phyloP scores from a whole-genome alignment of 1,140 invertebrate genomes.

The Triops longicaudatus region DNA sequence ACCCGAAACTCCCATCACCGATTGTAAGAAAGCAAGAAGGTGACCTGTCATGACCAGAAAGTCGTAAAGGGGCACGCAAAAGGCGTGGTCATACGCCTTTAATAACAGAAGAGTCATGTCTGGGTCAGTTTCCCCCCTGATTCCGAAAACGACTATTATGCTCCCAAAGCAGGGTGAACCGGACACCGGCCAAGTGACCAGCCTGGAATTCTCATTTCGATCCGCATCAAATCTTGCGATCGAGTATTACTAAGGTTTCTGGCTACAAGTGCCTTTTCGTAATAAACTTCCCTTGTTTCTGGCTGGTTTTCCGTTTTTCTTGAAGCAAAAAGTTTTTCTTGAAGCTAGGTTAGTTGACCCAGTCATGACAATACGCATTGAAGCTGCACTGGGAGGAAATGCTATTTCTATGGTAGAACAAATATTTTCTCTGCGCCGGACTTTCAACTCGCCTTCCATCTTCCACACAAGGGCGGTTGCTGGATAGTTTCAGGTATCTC shows the following conservation, averaged over 20 bases:
- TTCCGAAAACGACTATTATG: neutral
- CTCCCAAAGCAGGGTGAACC: neutral
- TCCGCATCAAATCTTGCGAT: neutral
- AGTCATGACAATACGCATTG: too few relatives aligned
- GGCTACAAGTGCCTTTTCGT: too few relatives aligned
- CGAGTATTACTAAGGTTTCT: too few relatives aligned
- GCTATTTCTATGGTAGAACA: neutral
- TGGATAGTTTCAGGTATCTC: neutral
- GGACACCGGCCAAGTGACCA: neutral
- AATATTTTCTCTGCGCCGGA: constrained; percentile 8
- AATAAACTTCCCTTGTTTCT: too few relatives aligned
- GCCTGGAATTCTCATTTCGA: neutral
- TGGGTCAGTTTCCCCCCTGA: neutral
- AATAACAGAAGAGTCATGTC: constrained; percentile 6
- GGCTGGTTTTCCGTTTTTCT: too few relatives aligned
- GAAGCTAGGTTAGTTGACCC: too few relatives aligned
- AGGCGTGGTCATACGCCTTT: neutral
- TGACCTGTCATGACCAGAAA: constrained; percentile 11
- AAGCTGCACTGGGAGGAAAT: neutral
- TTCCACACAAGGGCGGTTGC: neutral
- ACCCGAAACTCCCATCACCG: too few relatives aligned
- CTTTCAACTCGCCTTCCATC: neutral
- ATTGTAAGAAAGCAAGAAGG: neutral
- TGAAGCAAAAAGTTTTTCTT: too few relatives aligned
- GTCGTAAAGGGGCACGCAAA: neutral